Evolutionary conservation across 2,888 invertebrate species (phyloP).

Genomic region (Agapetus fuscipes): DNA sequence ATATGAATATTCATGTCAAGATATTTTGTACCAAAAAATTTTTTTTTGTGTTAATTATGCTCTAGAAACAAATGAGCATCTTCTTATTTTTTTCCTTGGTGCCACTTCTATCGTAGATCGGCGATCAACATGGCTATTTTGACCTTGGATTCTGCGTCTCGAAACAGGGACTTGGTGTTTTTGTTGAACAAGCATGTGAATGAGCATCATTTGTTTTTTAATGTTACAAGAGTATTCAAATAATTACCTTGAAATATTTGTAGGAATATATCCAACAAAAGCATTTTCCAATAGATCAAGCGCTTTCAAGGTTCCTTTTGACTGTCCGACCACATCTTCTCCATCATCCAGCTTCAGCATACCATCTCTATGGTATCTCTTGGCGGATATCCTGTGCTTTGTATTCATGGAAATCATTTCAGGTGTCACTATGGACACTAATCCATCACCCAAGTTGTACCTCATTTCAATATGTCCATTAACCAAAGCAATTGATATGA

Average conservation of each 20-base stretch:
- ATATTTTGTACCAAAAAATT: no score
- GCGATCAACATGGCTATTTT: no score
- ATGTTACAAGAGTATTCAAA: no score
- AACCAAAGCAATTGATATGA: slow-evolving; percentile 72
- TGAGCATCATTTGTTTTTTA: no score
- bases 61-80: no score
- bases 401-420: slow-evolving; percentile 64
- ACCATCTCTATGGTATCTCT: slow-evolving; percentile 75
- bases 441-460: slow-evolving; percentile 81
- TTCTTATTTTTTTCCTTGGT: no score
- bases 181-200: no score
- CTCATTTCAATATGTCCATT: slow-evolving; percentile 73
- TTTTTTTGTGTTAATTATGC: no score
- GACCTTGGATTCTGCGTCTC: no score
- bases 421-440: slow-evolving; percentile 62
- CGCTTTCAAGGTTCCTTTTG: slow-evolving; percentile 68
- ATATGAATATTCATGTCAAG: no score
- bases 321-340: slow-evolving; percentile 71
- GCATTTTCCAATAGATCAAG: slow-evolving; percentile 74
- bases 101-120: no score
- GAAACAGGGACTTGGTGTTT: no score
- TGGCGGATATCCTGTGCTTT: slow-evolving; percentile 70
- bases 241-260: slow-evolving; percentile 60
- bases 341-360: slow-evolving; percentile 71
- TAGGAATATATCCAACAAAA: slow-evolving; percentile 71